These are phyloP conservation scores for Drosophila nr. fundita DNA, from an alignment of 2,888 invertebrate genomes.

Conservation along the genomic window DNA sequence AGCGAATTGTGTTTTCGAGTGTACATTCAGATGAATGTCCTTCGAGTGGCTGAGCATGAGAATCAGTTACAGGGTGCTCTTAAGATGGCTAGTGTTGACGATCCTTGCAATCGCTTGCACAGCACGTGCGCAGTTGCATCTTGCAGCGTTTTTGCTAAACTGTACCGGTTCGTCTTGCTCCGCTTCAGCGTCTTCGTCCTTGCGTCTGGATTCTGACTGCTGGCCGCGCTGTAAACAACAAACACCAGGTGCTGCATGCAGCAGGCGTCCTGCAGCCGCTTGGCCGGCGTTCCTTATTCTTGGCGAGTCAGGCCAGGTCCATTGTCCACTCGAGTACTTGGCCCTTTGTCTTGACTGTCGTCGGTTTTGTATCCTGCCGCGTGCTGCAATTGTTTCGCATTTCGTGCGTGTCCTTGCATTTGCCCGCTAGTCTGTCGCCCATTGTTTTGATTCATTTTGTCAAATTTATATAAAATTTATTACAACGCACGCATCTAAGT, in stretches of 20 bases:
- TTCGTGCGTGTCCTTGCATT: constrained; percentile 75
- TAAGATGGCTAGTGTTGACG: constrained; percentile 28
- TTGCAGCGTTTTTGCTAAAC: constrained; percentile 52
- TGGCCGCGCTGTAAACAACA: constrained; percentile 44
- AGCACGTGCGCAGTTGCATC: constrained; percentile 63
- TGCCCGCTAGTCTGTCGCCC: constrained; percentile 27
- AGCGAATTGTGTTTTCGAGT: neutral
- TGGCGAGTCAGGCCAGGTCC: constrained; percentile 43
- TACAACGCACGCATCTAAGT: constrained; percentile 59
- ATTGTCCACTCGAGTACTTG: constrained; percentile 70
- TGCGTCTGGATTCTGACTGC: constrained; percentile 33
- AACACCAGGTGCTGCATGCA: constrained; percentile 74
- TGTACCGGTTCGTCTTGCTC: constrained; percentile 58
- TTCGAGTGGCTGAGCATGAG: constrained; percentile 25
- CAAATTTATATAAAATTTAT: constrained; percentile 83
- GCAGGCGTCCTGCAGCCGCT: constrained; percentile 58
- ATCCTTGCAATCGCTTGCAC: constrained; percentile 23
- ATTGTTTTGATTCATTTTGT: constrained; percentile 81
- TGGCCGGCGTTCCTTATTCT: constrained; percentile 57
- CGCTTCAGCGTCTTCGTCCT: constrained; percentile 31
- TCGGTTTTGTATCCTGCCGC: constrained; percentile 61
- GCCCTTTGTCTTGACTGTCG: constrained; percentile 66
- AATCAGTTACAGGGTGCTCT: constrained; percentile 25
- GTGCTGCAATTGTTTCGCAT: constrained; percentile 66
- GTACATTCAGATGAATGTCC: constrained; percentile 11